Evolutionary conservation across 2,113 vertebrate species (phyloP).

Genomic region (Oxyruncus cristatus): DNA sequence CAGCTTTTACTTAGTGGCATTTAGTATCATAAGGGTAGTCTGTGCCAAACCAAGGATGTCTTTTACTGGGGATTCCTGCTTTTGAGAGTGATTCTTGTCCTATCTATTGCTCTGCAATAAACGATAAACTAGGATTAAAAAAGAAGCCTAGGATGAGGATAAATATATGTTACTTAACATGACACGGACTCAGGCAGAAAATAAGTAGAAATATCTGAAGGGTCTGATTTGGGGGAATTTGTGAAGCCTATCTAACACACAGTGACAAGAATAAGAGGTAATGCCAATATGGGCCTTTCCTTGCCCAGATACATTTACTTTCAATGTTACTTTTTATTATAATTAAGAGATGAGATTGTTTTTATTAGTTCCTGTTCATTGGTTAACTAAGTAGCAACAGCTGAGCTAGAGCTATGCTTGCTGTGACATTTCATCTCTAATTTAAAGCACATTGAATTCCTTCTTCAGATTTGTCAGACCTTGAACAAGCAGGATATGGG

Average conservation of each 20-base stretch:
- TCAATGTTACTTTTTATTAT: background rate
- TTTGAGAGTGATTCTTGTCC: background rate
- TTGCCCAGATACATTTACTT: background rate
- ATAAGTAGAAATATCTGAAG: background rate
- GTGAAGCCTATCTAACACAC: background rate
- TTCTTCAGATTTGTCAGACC: background rate
- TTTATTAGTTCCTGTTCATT: background rate
- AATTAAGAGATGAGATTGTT: background rate
- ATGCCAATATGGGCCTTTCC: background rate
- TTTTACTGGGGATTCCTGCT: background rate
- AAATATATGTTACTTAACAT: background rate
- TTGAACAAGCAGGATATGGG: background rate
- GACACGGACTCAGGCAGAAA: background rate
- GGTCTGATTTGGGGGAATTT: background rate
- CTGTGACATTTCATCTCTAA: background rate
- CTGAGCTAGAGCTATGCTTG: background rate
- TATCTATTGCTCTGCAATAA: background rate
- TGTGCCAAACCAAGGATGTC: background rate
- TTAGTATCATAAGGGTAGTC: background rate
- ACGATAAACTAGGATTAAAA: background rate
- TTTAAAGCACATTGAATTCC: background rate
- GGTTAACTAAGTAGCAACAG: background rate
- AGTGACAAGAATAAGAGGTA: background rate
- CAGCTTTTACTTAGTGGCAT: background rate
- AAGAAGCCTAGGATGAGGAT: background rate